phyloP scores from a whole-genome alignment of 1,140 invertebrate species.

The Drosophila ercepeae region DNA sequence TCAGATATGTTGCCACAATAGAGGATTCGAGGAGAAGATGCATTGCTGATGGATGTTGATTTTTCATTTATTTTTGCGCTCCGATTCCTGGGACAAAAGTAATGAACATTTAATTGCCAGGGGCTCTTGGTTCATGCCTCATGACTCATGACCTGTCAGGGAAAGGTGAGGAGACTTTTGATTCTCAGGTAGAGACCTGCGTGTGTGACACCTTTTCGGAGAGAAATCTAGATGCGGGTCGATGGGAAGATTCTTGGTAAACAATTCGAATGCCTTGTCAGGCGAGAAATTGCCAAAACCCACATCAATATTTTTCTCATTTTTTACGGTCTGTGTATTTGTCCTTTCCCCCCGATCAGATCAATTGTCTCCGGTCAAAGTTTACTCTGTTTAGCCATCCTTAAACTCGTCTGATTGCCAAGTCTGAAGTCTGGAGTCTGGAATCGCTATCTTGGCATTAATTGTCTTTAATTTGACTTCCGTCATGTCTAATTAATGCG shows the following conservation, averaged over 20 bases:
- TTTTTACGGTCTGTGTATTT: constrained; percentile 9
- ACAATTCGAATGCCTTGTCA: constrained; percentile 26
- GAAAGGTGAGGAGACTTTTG: constrained; percentile 4
- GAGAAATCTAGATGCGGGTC: constrained; percentile 31
- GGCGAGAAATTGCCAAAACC: constrained; percentile 46
- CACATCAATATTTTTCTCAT: constrained; percentile 33
- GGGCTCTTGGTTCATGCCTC: constrained; percentile 43
- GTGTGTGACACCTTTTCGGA: constrained; percentile 40
- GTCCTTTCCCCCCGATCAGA: constrained; percentile 14
- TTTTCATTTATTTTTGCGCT: constrained; percentile 37
- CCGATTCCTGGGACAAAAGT: constrained; percentile 28
- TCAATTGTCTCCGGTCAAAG: constrained; percentile 28
- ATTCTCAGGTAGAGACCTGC: constrained; percentile 2
- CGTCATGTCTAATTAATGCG: constrained; percentile 69
- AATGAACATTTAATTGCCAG: constrained; percentile 63
- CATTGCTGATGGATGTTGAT: constrained; percentile 31
- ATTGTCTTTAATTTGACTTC: constrained; percentile 78
- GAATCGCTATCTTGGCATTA: constrained; percentile 53
- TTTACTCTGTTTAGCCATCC: constrained; percentile 27
- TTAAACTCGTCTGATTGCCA: constrained; percentile 10
- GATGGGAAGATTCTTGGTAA: constrained; percentile 58
- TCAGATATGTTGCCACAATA: constrained; percentile 17
- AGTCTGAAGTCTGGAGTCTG: constrained; percentile 1
- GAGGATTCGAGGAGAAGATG: constrained; percentile 10
- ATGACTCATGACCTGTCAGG: constrained; percentile 39